Conservation (phyloP, 2,113 vertebrate species). For the Psilopogon haemacephalus region DNA sequence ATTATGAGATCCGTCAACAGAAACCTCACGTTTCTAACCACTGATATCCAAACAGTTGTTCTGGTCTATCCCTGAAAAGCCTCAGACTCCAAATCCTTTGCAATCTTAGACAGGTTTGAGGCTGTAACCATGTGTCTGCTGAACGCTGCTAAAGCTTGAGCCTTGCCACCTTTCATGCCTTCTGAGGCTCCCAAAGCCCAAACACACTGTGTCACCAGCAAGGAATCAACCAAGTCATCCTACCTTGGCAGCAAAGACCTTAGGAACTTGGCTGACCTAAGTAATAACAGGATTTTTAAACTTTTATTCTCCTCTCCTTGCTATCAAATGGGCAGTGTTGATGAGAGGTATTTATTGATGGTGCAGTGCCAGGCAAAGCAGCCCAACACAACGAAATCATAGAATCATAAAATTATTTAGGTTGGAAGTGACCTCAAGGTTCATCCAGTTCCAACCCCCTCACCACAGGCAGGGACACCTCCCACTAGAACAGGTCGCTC, state of each 20-base stretch:
- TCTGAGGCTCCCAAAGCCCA: neutral
- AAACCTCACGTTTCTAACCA: neutral
- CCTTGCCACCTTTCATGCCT: neutral
- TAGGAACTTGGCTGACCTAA: neutral
- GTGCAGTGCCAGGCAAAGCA: neutral
- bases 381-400: neutral
- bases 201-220: accelerated
- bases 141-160: neutral
- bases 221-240: neutral
- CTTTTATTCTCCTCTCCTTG: neutral
- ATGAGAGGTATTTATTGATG: neutral
- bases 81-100: neutral
- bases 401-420: no score
- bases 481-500: no score
- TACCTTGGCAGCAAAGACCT: no score
- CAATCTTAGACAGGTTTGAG: neutral
- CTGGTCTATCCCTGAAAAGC: neutral
- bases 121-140: neutral
- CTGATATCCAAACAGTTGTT: slow-evolving; percentile 34
- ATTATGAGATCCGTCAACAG: slow-evolving; percentile 9
- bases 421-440: no score
- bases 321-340: accelerated
- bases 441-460: no score
- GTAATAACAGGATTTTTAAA: neutral
- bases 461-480: no score